A percentile compares a stretch with the other conserved stretches of the same genome.
Evolutionary conservation across 2,888 invertebrate genomes (phyloP).

Genomic region (Eupithecia subumbrata): DNA sequence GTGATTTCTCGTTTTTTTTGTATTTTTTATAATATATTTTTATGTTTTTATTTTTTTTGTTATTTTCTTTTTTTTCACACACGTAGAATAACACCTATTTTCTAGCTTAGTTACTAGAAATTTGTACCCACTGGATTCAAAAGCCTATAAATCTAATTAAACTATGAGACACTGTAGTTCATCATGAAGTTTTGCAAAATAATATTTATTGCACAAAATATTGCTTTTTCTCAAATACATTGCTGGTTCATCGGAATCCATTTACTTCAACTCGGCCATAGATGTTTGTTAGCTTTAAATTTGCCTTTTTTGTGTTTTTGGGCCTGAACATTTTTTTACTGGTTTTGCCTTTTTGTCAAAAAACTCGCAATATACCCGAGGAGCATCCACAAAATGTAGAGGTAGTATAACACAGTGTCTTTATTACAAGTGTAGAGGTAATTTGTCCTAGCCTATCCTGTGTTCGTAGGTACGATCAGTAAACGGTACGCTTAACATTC

Average conservation of each 20-base stretch:
- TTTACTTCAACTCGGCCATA: not conserved
- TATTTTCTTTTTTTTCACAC: not conserved
- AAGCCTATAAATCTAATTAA: not conserved
- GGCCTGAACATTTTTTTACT: not conserved
- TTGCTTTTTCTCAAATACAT: not conserved
- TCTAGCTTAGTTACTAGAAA: not conserved
- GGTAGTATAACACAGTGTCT: not conserved
- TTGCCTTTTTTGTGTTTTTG: not conserved
- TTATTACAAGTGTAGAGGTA: not conserved
- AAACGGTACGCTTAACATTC: no score
- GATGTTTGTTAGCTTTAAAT: not conserved
- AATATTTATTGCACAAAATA: no score
- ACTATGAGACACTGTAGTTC: constrained; percentile 2
- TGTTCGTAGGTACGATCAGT: no score
- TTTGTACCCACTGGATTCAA: not conserved
- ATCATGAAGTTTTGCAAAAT: not conserved
- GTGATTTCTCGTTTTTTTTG: not conserved
- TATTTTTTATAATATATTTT: not conserved
- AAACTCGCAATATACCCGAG: not conserved
- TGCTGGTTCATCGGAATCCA: not conserved
- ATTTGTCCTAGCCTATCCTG: not conserved
- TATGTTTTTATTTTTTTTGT: constrained; percentile 1
- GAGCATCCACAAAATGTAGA: not conserved
- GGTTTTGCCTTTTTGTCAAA: not conserved
- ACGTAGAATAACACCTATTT: not conserved